Conservation (phyloP, 2,888 invertebrate species). For the Phanerotoma sp. region DNA sequence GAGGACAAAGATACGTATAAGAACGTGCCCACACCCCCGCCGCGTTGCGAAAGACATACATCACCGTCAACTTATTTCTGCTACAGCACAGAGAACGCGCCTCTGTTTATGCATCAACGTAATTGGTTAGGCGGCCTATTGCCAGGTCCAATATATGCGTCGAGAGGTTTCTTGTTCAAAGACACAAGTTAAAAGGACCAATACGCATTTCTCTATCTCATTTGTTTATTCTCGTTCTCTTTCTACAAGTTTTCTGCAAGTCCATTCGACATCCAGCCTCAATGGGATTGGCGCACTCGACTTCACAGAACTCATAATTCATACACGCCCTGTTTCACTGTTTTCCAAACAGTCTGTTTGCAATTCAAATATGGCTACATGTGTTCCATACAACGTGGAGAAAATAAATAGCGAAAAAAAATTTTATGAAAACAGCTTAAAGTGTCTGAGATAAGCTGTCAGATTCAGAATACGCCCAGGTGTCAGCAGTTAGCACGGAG, state of each 20-base stretch:
- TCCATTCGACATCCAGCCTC: slow-evolving; percentile 2
- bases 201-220: not conserved
- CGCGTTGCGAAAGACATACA: slow-evolving; percentile 42
- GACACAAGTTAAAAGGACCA: not conserved
- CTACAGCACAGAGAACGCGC: slow-evolving; percentile 27
- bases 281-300: slow-evolving; percentile 2
- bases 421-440: not conserved
- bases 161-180: slow-evolving; percentile 15
- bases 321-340: slow-evolving; percentile 38
- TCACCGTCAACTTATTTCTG: slow-evolving; percentile 54
- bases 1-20: slow-evolving; percentile 14
- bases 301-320: slow-evolving; percentile 33
- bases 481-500: slow-evolving; percentile 10
- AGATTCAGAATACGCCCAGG: slow-evolving; percentile 1
- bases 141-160: slow-evolving; percentile 21
- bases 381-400: too few species aligned
- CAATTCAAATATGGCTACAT: too few species aligned
- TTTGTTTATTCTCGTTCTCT: not conserved
- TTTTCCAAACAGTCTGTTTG: slow-evolving; percentile 12
- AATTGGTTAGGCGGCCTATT: slow-evolving; percentile 51
- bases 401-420: not conserved
- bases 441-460: slow-evolving; percentile 22
- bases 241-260: slow-evolving; percentile 2
- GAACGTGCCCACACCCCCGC: slow-evolving; percentile 33
- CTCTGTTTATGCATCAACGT: slow-evolving; percentile 48